Evolutionary conservation across 2,113 vertebrate genomes (phyloP).

Genomic region (Anarhynchus alexandrinus): DNA sequence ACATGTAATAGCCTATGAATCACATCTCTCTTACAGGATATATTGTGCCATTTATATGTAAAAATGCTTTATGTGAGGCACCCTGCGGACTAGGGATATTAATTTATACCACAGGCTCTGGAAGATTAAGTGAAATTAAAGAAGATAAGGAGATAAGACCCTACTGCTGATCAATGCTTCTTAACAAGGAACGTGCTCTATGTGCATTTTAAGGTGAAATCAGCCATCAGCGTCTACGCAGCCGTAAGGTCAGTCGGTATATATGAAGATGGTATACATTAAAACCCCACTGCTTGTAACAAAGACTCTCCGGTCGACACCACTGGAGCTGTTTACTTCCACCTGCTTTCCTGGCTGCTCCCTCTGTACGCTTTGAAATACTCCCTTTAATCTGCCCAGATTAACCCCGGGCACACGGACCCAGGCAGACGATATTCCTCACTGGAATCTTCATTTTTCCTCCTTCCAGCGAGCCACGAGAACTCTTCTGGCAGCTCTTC

Average conservation of each 20-base stretch:
- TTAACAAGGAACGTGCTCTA: not conserved
- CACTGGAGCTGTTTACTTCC: not conserved
- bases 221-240: not conserved
- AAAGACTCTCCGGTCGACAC: not conserved
- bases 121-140: constrained; percentile 4
- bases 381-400: not conserved
- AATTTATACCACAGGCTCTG: not conserved
- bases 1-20: not conserved
- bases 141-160: not conserved
- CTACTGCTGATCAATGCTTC: not conserved
- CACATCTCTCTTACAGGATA: not conserved
- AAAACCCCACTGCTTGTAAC: not conserved
- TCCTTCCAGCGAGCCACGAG: not conserved
- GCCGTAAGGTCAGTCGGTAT: accelerated
- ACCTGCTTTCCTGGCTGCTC: accelerated
- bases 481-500: not conserved
- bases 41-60: not conserved
- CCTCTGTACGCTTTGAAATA: not conserved
- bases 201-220: not conserved
- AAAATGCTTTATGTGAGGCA: constrained; percentile 9
- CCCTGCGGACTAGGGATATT: not conserved
- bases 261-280: not conserved
- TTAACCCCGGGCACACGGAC: not conserved
- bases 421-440: not conserved
- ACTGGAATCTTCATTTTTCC: not conserved